These are phyloP conservation scores for Collichthys lucidus DNA, from an alignment of 2,113 vertebrate species.

Conservation along the genomic window DNA sequence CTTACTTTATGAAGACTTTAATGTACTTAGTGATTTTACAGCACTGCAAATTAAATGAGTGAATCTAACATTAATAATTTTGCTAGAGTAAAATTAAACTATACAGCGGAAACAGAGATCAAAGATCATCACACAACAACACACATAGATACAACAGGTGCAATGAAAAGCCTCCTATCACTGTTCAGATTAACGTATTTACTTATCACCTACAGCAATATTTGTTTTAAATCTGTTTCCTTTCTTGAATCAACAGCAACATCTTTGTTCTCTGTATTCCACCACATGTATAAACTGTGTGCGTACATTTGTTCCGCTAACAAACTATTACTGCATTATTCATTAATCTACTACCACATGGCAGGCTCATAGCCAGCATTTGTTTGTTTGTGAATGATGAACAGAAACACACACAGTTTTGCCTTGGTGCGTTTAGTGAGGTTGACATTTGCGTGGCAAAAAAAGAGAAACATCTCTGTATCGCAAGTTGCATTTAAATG, in stretches of 20 bases:
- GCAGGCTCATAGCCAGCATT: neutral
- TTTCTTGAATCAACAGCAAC: neutral
- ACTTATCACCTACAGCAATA: neutral
- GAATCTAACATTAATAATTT: neutral
- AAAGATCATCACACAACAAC: too few species aligned
- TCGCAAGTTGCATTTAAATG: slow-evolving; percentile 13
- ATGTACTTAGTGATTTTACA: too few species aligned
- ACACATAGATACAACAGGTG: neutral
- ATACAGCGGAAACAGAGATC: neutral
- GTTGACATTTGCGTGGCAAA: slow-evolving; percentile 8
- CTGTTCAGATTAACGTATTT: neutral
- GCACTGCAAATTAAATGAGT: neutral
- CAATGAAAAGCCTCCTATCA: neutral
- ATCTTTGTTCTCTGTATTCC: neutral
- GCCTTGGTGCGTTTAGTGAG: neutral
- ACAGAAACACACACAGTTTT: neutral
- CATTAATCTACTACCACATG: neutral
- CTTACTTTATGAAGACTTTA: too few species aligned
- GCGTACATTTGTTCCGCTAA: neutral
- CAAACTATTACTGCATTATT: slow-evolving; percentile 16
- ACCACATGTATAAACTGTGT: neutral
- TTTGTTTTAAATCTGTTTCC: neutral
- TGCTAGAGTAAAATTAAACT: neutral
- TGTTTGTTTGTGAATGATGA: slow-evolving; percentile 9
- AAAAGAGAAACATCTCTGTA: neutral